phyloP scores from a whole-genome alignment of 2,797 vertebrate genomes.

The Triplophysa bombifrons region DNA sequence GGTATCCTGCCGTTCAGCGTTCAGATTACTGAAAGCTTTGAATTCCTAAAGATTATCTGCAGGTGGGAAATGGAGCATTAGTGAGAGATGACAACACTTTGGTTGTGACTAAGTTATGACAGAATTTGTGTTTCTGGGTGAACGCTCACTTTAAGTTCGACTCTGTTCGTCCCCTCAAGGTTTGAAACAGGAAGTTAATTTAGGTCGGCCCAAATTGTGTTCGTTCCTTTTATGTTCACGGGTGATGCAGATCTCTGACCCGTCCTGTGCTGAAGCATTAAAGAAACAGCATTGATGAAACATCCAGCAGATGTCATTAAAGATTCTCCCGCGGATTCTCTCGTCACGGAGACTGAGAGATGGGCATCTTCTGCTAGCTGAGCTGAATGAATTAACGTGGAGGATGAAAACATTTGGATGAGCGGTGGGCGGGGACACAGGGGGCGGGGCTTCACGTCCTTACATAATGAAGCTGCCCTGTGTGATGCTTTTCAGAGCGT shows the following conservation, averaged over 20 bases:
- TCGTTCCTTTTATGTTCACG: slow-evolving; percentile 2
- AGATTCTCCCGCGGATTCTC: not conserved
- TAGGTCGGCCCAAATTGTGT: slow-evolving; percentile 17
- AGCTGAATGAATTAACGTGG: slow-evolving; percentile 48
- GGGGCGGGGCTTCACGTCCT: slow-evolving; percentile 68
- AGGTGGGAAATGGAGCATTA: not conserved
- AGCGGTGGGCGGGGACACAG: slow-evolving; percentile 27
- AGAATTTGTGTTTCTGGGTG: too few relatives aligned
- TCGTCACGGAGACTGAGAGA: not conserved
- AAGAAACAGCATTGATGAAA: not conserved
- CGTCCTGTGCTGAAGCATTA: not conserved
- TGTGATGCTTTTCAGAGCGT: slow-evolving; percentile 57
- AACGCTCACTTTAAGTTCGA: not conserved
- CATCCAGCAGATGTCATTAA: not conserved
- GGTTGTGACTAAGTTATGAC: too few relatives aligned
- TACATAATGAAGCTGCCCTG: slow-evolving; percentile 71
- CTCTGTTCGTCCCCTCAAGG: slow-evolving; percentile 10
- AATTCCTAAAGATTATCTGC: not conserved
- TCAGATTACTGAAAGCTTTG: not conserved
- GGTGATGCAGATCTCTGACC: not conserved
- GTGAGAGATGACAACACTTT: not conserved
- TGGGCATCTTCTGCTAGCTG: not conserved
- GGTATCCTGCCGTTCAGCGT: not conserved
- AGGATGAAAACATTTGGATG: not conserved
- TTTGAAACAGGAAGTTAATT: slow-evolving; percentile 25